Evolutionary conservation across 2,113 vertebrate genomes (phyloP), one percentile per base, ranked within the genome.

Genomic region (Mesoclemmys tuberculata): DNA sequence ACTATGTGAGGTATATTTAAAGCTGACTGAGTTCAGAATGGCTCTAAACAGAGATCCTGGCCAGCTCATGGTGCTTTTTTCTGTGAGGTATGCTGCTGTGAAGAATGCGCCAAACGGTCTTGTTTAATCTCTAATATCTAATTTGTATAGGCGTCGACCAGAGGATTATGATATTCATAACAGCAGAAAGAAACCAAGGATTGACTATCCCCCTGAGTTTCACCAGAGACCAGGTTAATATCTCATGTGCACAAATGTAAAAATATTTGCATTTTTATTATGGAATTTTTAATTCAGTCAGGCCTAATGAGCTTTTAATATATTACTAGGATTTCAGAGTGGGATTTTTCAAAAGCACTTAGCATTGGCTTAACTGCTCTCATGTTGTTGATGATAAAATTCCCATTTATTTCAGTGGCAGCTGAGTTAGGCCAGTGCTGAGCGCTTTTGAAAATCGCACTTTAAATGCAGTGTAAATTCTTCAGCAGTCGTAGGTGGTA

Each of bases 131-230:
- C 96, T 98, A 97, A 98, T 97, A 97, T 99, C 98, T 99, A 99
- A 99, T 99, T 99, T 98, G 98, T 97, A 95, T 99, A 99, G 99
- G 99, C 99, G 99, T 99, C 99, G 99, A 96, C 99, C 99, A 96
- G 99, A 99, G 98, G 99, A 99, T 98, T 99, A 99, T 98, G 99
- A 99, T 99, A 98, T 99, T 98, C 99, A 99, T 99, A 99, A 98
- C 98, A 99, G 99, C 99, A 99, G 99, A 99, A 99, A 99, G 99
- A 99, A 99, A 97, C 99, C 99, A 96, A 99, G 99, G 98, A 98
- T 99, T 97, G 99, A 99, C 96, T 99, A 99, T 98, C 98, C 99
- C 80, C 98, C 99, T 87, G 99, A 99, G 98, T 99, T 99, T 98
- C 99, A 98, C 97, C 99, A 99, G 98, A 98, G 99, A 99, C 98